Evolutionary conservation across 1,140 invertebrate genomes (phyloP).

Genomic region (Ceratosolen fusciceps): DNA sequence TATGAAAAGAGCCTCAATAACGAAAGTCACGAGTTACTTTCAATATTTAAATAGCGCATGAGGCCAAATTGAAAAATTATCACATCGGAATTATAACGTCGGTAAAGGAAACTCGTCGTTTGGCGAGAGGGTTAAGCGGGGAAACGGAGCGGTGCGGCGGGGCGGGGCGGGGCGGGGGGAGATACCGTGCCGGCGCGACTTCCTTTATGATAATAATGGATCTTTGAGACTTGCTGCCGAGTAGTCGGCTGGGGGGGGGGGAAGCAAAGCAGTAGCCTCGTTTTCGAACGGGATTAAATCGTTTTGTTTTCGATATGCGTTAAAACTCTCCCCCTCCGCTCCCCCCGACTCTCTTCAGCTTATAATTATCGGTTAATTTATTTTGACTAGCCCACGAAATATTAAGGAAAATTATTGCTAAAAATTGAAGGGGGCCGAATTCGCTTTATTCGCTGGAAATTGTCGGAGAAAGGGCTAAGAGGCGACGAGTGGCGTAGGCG

Average conservation of each 20-base stretch:
- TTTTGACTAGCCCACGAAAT: no score
- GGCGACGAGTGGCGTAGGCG: background rate
- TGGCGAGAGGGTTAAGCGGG: conserved; percentile 62
- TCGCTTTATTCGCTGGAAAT: no score
- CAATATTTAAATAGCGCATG: conserved; percentile 66
- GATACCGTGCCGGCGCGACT: conserved; percentile 20
- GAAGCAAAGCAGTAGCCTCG: no score
- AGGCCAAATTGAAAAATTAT: conserved; percentile 72
- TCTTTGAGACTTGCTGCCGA: background rate
- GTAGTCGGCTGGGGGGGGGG: no score
- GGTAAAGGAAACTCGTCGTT: conserved; percentile 53
- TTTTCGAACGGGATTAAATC: no score
- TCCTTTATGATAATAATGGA: conserved; percentile 45
- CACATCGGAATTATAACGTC: conserved; percentile 64
- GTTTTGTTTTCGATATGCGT: no score
- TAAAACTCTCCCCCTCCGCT: no score
- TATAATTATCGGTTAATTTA: no score
- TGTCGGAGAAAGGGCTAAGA: conserved; percentile 15
- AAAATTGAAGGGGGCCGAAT: conserved; percentile 9
- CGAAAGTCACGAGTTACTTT: conserved; percentile 16
- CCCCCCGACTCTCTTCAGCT: no score
- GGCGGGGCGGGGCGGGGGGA: no score
- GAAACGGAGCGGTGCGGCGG: no score
- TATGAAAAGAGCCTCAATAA: conserved; percentile 61
- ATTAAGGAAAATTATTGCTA: background rate